These are phyloP conservation scores for Labeo rohita DNA, from an alignment of 2,113 vertebrate species.

Conservation along the genomic window DNA sequence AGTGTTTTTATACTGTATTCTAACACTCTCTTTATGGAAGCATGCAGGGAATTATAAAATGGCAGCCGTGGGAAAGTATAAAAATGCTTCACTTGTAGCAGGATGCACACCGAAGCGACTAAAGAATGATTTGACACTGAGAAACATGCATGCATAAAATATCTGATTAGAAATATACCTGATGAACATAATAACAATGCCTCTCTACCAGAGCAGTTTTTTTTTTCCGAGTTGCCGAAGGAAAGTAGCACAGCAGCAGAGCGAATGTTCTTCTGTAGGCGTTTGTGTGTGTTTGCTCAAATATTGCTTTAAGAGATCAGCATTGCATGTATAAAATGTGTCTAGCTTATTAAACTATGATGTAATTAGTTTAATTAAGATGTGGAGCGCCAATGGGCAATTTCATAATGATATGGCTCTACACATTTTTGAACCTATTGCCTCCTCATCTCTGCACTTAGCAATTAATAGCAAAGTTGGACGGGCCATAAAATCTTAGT, in stretches of 20 bases:
- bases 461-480: slow-evolving; percentile 62
- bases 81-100: background rate
- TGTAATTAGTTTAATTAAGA: slow-evolving; percentile 67
- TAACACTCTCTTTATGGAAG: background rate
- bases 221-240: background rate
- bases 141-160: background rate
- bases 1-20: background rate
- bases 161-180: slow-evolving; percentile 27
- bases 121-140: background rate
- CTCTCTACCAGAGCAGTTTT: background rate
- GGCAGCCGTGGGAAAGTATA: background rate
- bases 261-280: slow-evolving; percentile 11
- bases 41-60: background rate
- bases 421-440: slow-evolving; percentile 6
- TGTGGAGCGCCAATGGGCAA: slow-evolving; percentile 59
- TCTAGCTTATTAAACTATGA: slow-evolving; percentile 61
- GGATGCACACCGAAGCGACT: background rate
- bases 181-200: slow-evolving; percentile 16
- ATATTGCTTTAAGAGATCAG: slow-evolving; percentile 49
- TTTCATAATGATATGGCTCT: slow-evolving; percentile 62
- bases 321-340: slow-evolving; percentile 51
- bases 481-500: slow-evolving; percentile 51
- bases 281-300: slow-evolving; percentile 1
- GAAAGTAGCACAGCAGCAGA: background rate
- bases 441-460: slow-evolving; percentile 14